Evolutionary conservation across 2,888 invertebrate genomes (phyloP), one percentile per base, ranked within the genome.

Genomic region (Parelbella ahira): DNA sequence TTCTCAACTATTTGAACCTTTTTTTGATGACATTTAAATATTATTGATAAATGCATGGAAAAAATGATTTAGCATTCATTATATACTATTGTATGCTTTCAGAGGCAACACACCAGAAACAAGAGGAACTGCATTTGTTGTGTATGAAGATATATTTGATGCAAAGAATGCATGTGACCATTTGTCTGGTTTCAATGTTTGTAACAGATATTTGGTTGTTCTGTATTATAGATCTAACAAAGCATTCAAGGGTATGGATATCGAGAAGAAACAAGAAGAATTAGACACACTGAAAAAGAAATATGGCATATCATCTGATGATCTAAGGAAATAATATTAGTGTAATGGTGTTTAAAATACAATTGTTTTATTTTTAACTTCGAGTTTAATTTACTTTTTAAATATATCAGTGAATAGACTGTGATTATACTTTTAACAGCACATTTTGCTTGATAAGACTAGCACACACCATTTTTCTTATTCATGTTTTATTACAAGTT

Each of bases 161-260:
- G 99, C 99, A 0, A 99, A 99, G 82, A 99, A 99, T 88, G 99
- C 99, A 2, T 99, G 99, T 81, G 99, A 99, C 76, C 99, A 99
- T 81, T 88, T 99, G 38, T 98, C 98, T 39, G 99, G 99, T 4
- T 99, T 99, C 79, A 99, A 99, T 77, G 99, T 99, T 15, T 99
- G 99, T 74, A 99, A 99, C 79, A 90, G 99, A 60, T 99, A 99
- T 73, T 89, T 99, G 19, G 99, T 99, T n/a, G 99, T 99, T 1
- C 87, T 99, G 3, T 99, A 99, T 78, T 99, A 99, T 76, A 98
- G 99, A 83, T 94, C 96, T 18, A 96, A 94, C 64, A 97, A 97
- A 84, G 97, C 97, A 32, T 98, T 98, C 78, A 98, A 98, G 83
- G 94, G 97, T 54, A 91, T 97, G 50, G 98, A 98, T 76, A 92